phyloP scores from a whole-genome alignment of 2,113 vertebrate species.

The Jaculus jaculus region DNA sequence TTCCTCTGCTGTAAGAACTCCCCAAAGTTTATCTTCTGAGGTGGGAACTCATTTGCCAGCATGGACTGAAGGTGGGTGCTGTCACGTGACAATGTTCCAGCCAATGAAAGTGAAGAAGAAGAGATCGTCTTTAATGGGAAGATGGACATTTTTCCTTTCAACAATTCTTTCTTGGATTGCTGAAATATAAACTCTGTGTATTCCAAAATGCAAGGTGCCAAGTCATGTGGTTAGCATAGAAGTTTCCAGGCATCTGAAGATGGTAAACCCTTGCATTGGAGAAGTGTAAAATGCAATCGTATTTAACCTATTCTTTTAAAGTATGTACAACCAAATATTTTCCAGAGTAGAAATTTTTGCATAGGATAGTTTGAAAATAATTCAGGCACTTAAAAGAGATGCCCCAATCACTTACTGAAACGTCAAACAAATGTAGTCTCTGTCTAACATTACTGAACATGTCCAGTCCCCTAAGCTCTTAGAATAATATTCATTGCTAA shows the following conservation, averaged over 20 bases:
- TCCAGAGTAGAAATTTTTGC: neutral
- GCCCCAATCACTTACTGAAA: neutral
- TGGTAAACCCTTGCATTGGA: neutral
- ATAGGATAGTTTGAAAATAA: slow-evolving; percentile 10
- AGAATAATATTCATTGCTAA: neutral
- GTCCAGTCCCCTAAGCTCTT: neutral
- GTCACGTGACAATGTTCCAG: neutral
- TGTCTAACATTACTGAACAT: too few relatives aligned
- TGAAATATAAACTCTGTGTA: neutral
- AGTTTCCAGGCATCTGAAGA: too few relatives aligned
- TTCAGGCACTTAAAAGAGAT: neutral
- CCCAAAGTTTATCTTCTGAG: neutral
- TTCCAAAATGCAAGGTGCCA: neutral
- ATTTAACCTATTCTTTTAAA: neutral
- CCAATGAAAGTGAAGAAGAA: neutral
- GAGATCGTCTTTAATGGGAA: neutral
- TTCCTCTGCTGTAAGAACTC: neutral
- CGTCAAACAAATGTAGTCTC: neutral
- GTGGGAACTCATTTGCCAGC: neutral
- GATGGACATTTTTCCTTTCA: neutral
- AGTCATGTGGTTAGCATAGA: neutral
- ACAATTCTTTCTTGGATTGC: neutral
- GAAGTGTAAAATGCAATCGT: neutral
- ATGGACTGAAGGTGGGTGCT: neutral
- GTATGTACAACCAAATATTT: neutral